Base-by-base conservation (phyloP, 2,888 invertebrate genomes). In the Thecocarcelia acutangulata region DNA sequence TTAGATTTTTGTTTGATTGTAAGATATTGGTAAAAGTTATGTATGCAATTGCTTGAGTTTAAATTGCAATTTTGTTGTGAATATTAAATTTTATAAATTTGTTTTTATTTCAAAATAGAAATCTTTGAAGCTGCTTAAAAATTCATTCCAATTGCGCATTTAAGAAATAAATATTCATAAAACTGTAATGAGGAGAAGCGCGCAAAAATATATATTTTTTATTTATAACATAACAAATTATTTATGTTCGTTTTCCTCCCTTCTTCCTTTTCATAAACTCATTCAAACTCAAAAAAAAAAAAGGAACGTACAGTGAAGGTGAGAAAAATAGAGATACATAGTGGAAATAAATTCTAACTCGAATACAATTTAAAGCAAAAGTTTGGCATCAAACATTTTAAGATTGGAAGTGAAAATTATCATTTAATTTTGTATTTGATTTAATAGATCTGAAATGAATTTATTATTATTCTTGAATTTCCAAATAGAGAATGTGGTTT, bases 121-220 rank as follows among this genome's bases (percentile, higher is more conserved):
- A 46, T 40, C 58, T 70, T 54, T 46, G 54, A 54, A 73, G 24
- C 17, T 64, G 24, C 19, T 74, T 58, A 58, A 66, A 58, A 66
- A 74, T 74, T 64, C 58, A 74, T 66, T 56, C 9, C 24, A 56
- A 58, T 66, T 40, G 54, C 46, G 58, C 37, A 58, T 64, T 66
- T 66, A 66, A 58, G 42, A 66, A 74, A 74, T 64, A 66, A 74
- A 74, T 74, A 58, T 66, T 74, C 58, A 74, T 74, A 74, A 74
- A 74, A 74, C 48, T 58, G 64, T 28, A 58, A 66, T 64, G 48
- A 66, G 37, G 19, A 40, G 24, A 56, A 66, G 19, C 24, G 66
- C 64, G 40, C 40, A 48, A 44, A 69, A 63, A 70, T 37, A 28
- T n/a, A n/a, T 59, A 8, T 59, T 61, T 56, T 37, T 48, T 37